phyloP scores from a whole-genome alignment of 2,113 vertebrate genomes.

The Setophaga coronata region DNA sequence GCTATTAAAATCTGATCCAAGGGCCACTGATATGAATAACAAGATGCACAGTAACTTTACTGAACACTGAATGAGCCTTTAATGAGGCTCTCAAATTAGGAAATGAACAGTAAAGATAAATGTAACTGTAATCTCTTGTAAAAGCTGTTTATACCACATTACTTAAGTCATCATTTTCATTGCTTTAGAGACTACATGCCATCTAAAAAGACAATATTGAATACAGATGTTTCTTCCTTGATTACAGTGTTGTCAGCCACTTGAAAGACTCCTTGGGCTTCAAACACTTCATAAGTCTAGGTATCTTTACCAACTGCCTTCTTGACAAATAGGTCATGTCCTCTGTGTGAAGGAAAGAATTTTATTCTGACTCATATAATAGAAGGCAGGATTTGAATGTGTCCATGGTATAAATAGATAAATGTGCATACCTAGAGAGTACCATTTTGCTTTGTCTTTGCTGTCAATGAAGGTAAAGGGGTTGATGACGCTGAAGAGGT shows the following conservation, averaged over 20 bases:
- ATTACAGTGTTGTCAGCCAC: conserved; percentile 35
- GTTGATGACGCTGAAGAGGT: conserved; percentile 88
- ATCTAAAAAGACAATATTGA: conserved; percentile 10
- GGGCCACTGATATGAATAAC: not conserved
- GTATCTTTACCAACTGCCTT: conserved; percentile 34
- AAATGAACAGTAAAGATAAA: conserved; percentile 35
- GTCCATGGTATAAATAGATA: not conserved
- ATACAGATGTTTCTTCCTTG: not conserved
- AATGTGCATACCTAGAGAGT: not conserved
- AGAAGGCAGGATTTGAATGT: not conserved
- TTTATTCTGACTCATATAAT: conserved; percentile 22
- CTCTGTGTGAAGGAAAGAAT: not conserved
- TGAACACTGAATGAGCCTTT: not conserved
- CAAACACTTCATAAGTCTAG: conserved; percentile 2
- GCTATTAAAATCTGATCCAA: not conserved
- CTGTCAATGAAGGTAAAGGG: conserved; percentile 82
- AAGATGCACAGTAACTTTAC: not conserved
- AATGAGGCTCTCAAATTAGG: not conserved
- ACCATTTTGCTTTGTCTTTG: conserved; percentile 65
- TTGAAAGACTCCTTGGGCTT: conserved; percentile 43
- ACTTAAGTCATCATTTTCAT: conserved; percentile 58
- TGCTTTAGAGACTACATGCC: conserved; percentile 14
- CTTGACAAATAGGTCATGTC: conserved; percentile 11
- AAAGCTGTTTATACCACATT: conserved; percentile 61
- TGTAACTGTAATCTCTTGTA: conserved; percentile 45